Conservation (phyloP, 2,113 vertebrate genomes). For the Trematomus loennbergii region DNA sequence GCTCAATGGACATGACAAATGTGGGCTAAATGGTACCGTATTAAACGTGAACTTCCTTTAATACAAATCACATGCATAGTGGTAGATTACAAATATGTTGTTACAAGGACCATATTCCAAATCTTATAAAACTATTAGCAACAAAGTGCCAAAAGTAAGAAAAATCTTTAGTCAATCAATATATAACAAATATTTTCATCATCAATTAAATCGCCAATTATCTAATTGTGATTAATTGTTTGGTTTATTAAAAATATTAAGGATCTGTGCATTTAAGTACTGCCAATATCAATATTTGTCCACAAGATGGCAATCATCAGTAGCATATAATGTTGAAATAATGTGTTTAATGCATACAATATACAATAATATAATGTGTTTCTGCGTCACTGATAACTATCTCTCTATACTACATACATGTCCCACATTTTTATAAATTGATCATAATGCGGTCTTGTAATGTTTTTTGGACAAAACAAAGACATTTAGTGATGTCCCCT, state of each 20-base stretch:
- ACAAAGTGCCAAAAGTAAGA: too few relatives aligned
- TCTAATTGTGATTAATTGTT: too few relatives aligned
- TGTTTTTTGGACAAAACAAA: background rate
- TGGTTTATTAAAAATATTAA: background rate
- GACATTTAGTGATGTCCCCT: background rate
- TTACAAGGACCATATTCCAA: background rate
- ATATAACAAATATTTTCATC: background rate
- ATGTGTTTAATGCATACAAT: too few relatives aligned
- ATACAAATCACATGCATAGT: background rate
- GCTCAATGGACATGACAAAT: background rate
- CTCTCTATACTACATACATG: background rate
- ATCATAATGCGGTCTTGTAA: background rate
- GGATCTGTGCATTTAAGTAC: background rate
- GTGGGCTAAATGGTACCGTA: background rate
- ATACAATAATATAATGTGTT: background rate
- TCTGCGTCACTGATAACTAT: background rate
- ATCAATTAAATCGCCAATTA: background rate
- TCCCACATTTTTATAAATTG: background rate
- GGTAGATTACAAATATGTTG: background rate
- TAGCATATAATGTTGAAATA: background rate
- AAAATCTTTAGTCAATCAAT: background rate
- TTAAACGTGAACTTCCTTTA: background rate
- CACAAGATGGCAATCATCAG: conserved; percentile 64
- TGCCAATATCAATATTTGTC: conserved; percentile 27
- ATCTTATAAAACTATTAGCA: background rate